Conservation (phyloP, 2,888 invertebrate species). For the Cancer borealis region DNA sequence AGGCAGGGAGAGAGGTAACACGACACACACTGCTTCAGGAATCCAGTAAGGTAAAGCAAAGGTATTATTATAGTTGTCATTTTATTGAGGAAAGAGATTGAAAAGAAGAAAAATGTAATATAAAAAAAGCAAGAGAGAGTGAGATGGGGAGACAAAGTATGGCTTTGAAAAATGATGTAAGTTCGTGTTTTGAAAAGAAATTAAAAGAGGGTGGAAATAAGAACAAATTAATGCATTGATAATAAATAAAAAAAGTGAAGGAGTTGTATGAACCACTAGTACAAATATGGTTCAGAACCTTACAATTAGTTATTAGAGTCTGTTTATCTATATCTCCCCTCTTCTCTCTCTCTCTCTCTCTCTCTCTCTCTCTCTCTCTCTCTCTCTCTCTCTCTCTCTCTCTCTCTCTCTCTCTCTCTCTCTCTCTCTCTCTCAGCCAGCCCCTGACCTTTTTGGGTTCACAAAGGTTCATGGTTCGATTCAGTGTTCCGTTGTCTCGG, state of each 20-base stretch:
- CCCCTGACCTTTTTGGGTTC: not conserved
- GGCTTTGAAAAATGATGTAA: not conserved
- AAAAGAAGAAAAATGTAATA: no score
- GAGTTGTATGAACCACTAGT: not conserved
- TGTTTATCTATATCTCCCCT: not conserved
- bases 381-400: conserved; percentile 17
- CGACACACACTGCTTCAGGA: not conserved
- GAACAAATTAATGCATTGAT: not conserved
- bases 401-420: conserved; percentile 3
- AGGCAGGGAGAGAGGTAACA: no score
- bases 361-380: not conserved
- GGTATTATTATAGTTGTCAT: no score
- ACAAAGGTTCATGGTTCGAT: not conserved
- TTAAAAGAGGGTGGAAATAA: not conserved
- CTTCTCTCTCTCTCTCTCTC: not conserved
- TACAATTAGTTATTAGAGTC: conserved; percentile 9
- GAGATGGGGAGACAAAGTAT: not conserved
- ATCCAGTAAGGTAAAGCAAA: not conserved
- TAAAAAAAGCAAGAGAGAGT: not conserved
- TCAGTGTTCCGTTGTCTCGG: conserved; percentile 10
- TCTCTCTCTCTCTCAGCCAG: not conserved
- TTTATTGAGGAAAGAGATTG: no score
- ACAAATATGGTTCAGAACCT: not conserved
- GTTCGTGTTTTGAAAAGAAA: not conserved
- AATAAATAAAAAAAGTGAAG: not conserved